Percentiles rank a stretch among this genome's conserved stretches.
phyloP scores from a whole-genome alignment of 2,797 vertebrate genomes.

The Melanotaenia maccullochi region DNA sequence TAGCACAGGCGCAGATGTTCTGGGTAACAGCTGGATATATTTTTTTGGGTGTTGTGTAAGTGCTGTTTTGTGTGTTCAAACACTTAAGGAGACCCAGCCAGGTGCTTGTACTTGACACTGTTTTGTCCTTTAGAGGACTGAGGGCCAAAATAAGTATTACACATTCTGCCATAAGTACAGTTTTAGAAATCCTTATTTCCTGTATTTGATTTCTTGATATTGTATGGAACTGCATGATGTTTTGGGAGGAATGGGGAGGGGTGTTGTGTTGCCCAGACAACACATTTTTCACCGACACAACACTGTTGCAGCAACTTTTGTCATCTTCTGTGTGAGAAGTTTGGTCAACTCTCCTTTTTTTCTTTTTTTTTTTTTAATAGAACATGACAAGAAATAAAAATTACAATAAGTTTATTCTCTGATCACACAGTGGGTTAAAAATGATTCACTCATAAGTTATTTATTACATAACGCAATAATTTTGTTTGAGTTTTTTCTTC shows the following conservation, averaged over 20 bases:
- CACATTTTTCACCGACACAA: background rate
- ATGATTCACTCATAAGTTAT: conserved; percentile 1
- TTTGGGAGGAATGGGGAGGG: no score
- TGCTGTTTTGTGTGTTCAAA: background rate
- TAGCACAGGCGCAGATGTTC: background rate
- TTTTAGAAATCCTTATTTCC: background rate
- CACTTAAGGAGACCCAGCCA: background rate
- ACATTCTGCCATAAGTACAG: background rate
- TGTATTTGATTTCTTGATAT: background rate
- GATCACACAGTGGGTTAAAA: conserved; percentile 10
- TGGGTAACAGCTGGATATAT: background rate
- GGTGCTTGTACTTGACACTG: background rate
- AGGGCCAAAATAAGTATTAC: background rate
- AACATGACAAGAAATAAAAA: background rate
- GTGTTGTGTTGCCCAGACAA: background rate
- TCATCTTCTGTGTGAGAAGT: background rate
- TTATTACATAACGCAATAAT: conserved; percentile 13
- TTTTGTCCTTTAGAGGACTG: background rate
- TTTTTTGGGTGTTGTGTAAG: background rate
- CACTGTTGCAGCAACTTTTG: no score
- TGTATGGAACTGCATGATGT: background rate
- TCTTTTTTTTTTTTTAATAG: background rate
- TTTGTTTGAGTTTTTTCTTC: background rate
- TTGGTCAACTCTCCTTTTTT: background rate
- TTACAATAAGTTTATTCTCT: conserved; percentile 24